phyloP scores from a whole-genome alignment of 2,797 vertebrate species.

The Brachyrhaphis roseni region DNA sequence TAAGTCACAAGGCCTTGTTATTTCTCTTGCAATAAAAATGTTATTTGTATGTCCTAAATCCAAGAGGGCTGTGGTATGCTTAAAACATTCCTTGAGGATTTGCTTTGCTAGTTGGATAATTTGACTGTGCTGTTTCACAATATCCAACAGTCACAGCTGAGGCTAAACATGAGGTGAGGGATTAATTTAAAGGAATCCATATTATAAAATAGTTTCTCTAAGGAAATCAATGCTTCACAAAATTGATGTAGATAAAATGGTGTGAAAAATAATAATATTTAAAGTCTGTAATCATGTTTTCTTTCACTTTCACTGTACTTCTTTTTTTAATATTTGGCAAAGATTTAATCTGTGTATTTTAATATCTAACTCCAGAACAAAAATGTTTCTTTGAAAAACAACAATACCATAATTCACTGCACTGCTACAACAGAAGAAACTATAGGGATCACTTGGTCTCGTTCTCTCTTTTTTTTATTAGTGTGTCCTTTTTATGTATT shows the following conservation, averaged over 20 bases:
- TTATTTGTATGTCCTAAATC: slow-evolving; percentile 53
- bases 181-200: slow-evolving; percentile 34
- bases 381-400: background rate
- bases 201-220: slow-evolving; percentile 37
- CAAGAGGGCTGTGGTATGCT: slow-evolving; percentile 40
- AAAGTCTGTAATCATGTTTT: slow-evolving; percentile 29
- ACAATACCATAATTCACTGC: slow-evolving; percentile 1
- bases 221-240: slow-evolving; percentile 29
- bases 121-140: slow-evolving; percentile 54
- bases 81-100: slow-evolving; percentile 61
- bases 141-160: slow-evolving; percentile 11
- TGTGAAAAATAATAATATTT: background rate
- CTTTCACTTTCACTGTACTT: background rate
- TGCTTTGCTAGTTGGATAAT: slow-evolving; percentile 63
- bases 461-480: slow-evolving; percentile 15
- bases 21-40: slow-evolving; percentile 45
- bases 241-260: background rate
- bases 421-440: slow-evolving; percentile 14
- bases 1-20: slow-evolving; percentile 32
- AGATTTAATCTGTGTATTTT: background rate
- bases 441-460: background rate
- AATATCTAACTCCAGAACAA: slow-evolving; percentile 15
- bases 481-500: slow-evolving; percentile 18
- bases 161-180: too few species aligned
- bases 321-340: background rate